These are phyloP conservation scores for Lophotriccus pileatus DNA, from an alignment of 2,797 vertebrate genomes.

Conservation along the genomic window DNA sequence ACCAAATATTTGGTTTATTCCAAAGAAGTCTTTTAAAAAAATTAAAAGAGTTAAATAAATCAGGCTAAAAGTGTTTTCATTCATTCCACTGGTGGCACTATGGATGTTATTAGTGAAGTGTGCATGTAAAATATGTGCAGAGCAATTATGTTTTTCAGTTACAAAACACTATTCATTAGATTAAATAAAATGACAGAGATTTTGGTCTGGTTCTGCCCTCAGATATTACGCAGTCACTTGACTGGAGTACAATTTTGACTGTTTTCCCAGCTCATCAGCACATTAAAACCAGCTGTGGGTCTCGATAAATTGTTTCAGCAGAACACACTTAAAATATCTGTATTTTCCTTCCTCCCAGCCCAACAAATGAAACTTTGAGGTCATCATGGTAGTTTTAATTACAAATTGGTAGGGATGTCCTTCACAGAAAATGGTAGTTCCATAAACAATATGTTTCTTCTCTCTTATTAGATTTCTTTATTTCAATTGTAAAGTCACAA, in stretches of 20 bases:
- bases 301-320: constrained; percentile 43
- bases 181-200: constrained; percentile 71
- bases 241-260: constrained; percentile 69
- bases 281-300: constrained; percentile 73
- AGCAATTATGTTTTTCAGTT: constrained; percentile 60
- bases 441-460: constrained; percentile 58
- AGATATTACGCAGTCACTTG: constrained; percentile 64
- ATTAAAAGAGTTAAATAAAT: not conserved
- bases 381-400: constrained; percentile 66
- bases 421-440: constrained; percentile 55
- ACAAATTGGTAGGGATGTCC: constrained; percentile 50
- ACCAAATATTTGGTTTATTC: constrained; percentile 26
- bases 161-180: constrained; percentile 62
- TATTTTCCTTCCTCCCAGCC: constrained; percentile 39
- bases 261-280: constrained; percentile 69
- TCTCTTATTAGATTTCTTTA: constrained; percentile 58
- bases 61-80: constrained; percentile 27
- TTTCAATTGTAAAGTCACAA: constrained; percentile 55
- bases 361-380: constrained; percentile 40
- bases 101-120: constrained; percentile 41
- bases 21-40: constrained; percentile 5
- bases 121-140: constrained; percentile 4
- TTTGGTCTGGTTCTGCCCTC: constrained; percentile 56
- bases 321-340: constrained; percentile 34
- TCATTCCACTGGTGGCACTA: constrained; percentile 46